Evolutionary conservation across 2,888 invertebrate genomes (phyloP), one percentile per base, ranked within the genome.

Genomic region (Chaetoderma sp.): DNA sequence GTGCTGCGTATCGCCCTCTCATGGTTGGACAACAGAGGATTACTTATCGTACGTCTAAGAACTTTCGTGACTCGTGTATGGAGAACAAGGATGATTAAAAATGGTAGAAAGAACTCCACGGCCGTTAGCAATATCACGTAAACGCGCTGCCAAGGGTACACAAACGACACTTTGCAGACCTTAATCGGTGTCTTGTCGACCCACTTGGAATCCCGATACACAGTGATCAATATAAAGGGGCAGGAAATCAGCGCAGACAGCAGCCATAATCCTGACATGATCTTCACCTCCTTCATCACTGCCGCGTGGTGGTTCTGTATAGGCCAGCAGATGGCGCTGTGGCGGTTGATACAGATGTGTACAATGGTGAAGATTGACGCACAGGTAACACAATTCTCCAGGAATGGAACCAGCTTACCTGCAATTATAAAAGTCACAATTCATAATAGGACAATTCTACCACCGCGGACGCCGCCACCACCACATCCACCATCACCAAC

Each of bases 121-220:
- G 21, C 10, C 2, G 49, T 16, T 8, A 49, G 16, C 13, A 27
- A 3, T 4, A 49, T 27, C 2, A 49, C 23, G 23, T 49, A 49
- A 21, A 27, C 49, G 21, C 27, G 2, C 21, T 49, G 49, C 49
- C 49, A 49, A 3, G 52, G 21, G 49, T 49, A 49, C 18, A 21
- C 13, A 25, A 49, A 25, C 27, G 49, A 27, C 23, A 25, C 23
- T 13, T 27, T 21, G 6, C 49, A 49, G 13, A 49, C 49, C n/a
- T 49, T 49, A 23, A 49, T 49, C 4, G 49, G 49, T 6, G 49
- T 49, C 21, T 27, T 27, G 10, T 49, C 49, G 16, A 49, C 18
- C 49, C 49, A 49, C n/a, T 25, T 13, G 49, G 49, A 49, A 13
- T 49, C 27, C 49, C 49, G 49, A 21, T 25, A 49, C 13, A 49